Base-by-base conservation (phyloP, 1,140 invertebrate species). In the Anastrepha obliqua region DNA sequence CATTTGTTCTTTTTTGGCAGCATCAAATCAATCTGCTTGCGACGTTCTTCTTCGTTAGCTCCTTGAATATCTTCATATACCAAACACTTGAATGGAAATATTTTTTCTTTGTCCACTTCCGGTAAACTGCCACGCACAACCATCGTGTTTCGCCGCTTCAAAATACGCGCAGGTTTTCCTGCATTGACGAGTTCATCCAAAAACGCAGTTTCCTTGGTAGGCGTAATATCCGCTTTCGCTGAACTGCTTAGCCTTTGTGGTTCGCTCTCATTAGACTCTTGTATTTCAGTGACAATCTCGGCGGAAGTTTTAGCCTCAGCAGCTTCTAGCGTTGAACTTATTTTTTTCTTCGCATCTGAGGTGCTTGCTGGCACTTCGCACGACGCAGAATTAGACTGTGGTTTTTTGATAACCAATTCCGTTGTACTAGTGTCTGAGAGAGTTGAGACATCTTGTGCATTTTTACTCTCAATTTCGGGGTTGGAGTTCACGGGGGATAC, bases 71-170 rank as follows among this genome's bases (percentile, higher is more conserved):
- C 90, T 58, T 91, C 90, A 55, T 89, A 90, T 3, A 89, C 17
- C 6, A 89, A 74, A 9, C 90, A 90, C 59, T 74, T 67, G 15
- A 70, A 74, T 0, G 74, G 44, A 81, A 81, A 81, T 2, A 81
- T 81, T 55, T 88, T 67, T 2, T 55, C 6, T 86, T 88, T 89
- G 44, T 92, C 89, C 0, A 92, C 85, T 29, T 91, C 11, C 4
- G 91, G 89, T 17, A 85, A 39, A 47, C 90, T 92, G n/a, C 67
- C 67, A 5, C 67, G 81, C 2, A 89, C 89, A 39, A 89, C 87
- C 90, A 92, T 90, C 0, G 91, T 89, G 42, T 88, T 89, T 0
- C 91, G 90, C 0, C 91, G 89, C 17, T 78, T 74, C 85, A 87
- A 74, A 3, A 91, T 90, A 0, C 89, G 88, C 3, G 64, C 13